Percentiles rank a stretch among this genome's conserved stretches.
phyloP scores from a whole-genome alignment of 2,113 vertebrate genomes.

The Castor canadensis region DNA sequence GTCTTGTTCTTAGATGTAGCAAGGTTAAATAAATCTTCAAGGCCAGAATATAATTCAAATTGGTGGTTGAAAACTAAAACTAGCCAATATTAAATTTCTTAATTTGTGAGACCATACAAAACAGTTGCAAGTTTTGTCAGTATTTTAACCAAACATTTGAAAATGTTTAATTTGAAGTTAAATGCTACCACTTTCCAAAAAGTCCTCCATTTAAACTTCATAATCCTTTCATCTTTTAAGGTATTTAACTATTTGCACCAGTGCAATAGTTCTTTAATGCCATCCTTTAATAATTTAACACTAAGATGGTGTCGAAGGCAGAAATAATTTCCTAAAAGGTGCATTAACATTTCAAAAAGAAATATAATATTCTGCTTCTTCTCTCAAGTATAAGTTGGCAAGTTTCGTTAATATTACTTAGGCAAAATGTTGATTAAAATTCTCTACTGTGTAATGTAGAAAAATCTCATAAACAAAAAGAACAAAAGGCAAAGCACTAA shows the following conservation, averaged over 20 bases:
- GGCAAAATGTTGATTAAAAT: constrained; percentile 68
- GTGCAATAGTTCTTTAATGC: constrained; percentile 27
- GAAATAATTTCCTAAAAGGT: constrained; percentile 60
- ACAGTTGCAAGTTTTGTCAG: not conserved
- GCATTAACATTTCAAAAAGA: constrained; percentile 72
- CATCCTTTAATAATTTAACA: constrained; percentile 68
- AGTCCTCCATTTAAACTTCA: not conserved
- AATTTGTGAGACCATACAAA: constrained; percentile 12
- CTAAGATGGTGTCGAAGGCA: constrained; percentile 31
- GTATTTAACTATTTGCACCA: constrained; percentile 41
- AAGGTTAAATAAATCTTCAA: not conserved
- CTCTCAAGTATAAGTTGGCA: constrained; percentile 32
- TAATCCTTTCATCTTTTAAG: constrained; percentile 56
- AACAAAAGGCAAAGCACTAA: constrained; percentile 53
- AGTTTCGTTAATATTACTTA: constrained; percentile 66
- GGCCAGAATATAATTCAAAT: not conserved
- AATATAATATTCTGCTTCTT: constrained; percentile 58
- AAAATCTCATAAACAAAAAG: constrained; percentile 5
- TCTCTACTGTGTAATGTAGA: not conserved
- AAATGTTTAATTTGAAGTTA: constrained; percentile 8
- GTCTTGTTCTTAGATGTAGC: not conserved
- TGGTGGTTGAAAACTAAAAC: not conserved
- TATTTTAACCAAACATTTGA: constrained; percentile 29
- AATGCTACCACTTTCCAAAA: not conserved
- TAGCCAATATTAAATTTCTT: not conserved